phyloP scores from a whole-genome alignment of 2,888 invertebrate species.

The Elmis aenea region DNA sequence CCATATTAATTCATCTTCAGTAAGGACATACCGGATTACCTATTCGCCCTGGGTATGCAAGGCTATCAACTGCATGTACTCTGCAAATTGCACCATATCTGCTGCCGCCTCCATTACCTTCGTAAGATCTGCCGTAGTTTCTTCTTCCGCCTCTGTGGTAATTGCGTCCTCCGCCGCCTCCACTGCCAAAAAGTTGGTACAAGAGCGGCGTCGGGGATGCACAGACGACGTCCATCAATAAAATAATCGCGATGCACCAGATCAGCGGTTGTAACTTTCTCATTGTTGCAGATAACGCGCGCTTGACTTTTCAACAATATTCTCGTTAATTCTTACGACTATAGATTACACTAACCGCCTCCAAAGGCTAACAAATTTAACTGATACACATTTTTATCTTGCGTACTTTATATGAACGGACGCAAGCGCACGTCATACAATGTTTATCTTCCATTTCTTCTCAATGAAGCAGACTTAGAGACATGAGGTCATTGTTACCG shows the following conservation, averaged over 20 bases:
- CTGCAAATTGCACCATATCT: constrained; percentile 67
- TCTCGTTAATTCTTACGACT: too few species aligned
- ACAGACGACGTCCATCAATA: not conserved
- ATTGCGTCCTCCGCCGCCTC: constrained; percentile 3
- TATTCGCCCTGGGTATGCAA: constrained; percentile 51
- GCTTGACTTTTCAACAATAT: not conserved
- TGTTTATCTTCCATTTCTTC: constrained; percentile 5
- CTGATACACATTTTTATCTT: constrained; percentile 9
- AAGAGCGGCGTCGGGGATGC: not conserved
- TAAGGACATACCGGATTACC: constrained; percentile 30
- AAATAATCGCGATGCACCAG: not conserved
- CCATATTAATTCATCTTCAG: too few species aligned
- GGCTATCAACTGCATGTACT: constrained; percentile 57
- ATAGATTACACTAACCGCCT: too few species aligned
- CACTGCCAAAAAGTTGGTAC: constrained; percentile 6
- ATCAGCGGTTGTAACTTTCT: too few species aligned
- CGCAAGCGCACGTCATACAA: constrained; percentile 1
- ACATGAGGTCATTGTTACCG: too few species aligned
- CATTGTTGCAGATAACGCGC: not conserved
- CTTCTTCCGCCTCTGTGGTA: constrained; percentile 8
- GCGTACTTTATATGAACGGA: constrained; percentile 4
- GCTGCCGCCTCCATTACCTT: constrained; percentile 45
- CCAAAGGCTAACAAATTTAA: not conserved
- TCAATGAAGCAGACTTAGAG: not conserved
- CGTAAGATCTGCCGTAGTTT: constrained; percentile 13